A percentile compares a stretch with the other conserved stretches of the same genome.
Evolutionary conservation across 2,888 invertebrate genomes (phyloP).

Genomic region (Cerastoderma edule): DNA sequence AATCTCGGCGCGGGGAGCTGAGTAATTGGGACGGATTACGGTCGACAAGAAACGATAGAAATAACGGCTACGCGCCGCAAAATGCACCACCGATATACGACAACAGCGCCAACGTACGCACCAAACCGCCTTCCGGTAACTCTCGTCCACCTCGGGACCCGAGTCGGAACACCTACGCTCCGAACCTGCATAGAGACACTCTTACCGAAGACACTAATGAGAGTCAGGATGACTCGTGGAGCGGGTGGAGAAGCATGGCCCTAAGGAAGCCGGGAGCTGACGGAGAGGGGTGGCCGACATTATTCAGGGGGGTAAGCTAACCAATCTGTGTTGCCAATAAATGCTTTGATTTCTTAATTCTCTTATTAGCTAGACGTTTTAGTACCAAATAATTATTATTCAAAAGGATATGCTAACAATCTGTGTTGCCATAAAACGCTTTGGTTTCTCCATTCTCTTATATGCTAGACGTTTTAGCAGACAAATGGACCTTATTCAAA

Average conservation of each 20-base stretch:
- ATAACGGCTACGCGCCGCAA: too few species aligned
- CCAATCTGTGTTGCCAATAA: too few species aligned
- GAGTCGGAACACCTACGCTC: not conserved
- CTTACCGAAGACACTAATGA: not conserved
- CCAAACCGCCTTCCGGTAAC: constrained; percentile 8
- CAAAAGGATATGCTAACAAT: too few species aligned
- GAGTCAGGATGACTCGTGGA: not conserved
- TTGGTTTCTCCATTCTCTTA: too few species aligned
- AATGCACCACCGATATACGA: not conserved
- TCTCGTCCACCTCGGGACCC: not conserved
- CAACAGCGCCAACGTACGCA: not conserved
- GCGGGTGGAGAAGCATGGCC: constrained; percentile 1
- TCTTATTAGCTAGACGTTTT: too few species aligned
- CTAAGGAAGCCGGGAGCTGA: not conserved
- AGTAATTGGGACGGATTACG: not conserved
- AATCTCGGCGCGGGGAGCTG: constrained; percentile 6
- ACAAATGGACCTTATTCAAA: too few species aligned
- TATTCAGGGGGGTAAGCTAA: constrained; percentile 11
- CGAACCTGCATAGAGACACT: not conserved
- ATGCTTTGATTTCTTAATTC: too few species aligned
- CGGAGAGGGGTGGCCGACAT: not conserved
- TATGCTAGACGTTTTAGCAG: too few species aligned
- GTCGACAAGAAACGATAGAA: too few species aligned
- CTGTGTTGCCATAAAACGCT: too few species aligned
- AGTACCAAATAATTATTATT: too few species aligned